phyloP scores from a whole-genome alignment of 2,888 invertebrate genomes.

The Pterobdella sp. region DNA sequence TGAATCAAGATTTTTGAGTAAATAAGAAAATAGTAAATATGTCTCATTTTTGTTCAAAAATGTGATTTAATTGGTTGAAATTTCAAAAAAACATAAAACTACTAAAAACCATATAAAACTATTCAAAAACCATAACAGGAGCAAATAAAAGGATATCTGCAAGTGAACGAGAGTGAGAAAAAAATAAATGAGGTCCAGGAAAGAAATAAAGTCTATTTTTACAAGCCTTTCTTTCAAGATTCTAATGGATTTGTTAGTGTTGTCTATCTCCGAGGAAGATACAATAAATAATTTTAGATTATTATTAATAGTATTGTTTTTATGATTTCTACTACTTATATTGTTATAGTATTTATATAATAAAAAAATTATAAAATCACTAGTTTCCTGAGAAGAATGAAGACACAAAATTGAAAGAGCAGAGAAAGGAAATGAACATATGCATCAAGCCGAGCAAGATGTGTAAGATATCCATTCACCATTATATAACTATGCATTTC shows the following conservation, averaged over 20 bases:
- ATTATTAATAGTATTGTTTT: no score
- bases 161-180: background rate
- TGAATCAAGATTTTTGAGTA: background rate
- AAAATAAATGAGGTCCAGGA: background rate
- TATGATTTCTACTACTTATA: no score
- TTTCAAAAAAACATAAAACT: background rate
- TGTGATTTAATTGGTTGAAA: background rate
- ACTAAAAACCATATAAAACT: background rate
- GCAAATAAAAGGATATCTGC: background rate
- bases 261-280: background rate
- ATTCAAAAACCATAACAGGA: background rate
- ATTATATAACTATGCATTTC: background rate
- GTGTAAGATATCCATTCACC: slow-evolving; percentile 12
- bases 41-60: background rate
- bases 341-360: no score
- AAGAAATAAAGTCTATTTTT: slow-evolving; percentile 1
- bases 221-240: slow-evolving; percentile 26
- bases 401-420: slow-evolving; percentile 23
- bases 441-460: slow-evolving; percentile 25
- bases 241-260: slow-evolving; percentile 17
- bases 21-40: background rate
- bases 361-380: background rate
- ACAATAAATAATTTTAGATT: background rate
- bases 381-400: slow-evolving; percentile 30
- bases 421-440: slow-evolving; percentile 20